Evolutionary conservation across 2,113 vertebrate genomes (phyloP).

Genomic region (Catharus fuscescens): DNA sequence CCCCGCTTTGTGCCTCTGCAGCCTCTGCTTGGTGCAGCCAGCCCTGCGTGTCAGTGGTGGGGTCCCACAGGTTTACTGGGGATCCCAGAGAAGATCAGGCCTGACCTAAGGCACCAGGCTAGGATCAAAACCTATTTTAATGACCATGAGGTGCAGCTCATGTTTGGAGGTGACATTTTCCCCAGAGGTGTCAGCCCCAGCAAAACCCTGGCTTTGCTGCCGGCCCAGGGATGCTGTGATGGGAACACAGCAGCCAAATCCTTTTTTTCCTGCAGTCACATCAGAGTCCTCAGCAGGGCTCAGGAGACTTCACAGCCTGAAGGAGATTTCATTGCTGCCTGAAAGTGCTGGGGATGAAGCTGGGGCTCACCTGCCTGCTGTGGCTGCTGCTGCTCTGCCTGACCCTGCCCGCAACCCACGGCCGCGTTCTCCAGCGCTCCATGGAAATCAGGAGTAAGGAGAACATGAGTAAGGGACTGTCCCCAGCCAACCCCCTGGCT

Average conservation of each 20-base stretch:
- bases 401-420: not conserved
- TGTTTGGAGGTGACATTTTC: not conserved
- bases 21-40: not conserved
- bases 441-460: constrained; percentile 77
- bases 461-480: constrained; percentile 42
- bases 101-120: not conserved
- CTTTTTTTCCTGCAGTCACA: not conserved
- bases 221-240: rapidly evolving
- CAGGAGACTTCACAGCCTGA: not conserved
- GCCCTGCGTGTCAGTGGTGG: not conserved
- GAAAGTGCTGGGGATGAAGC: constrained; percentile 44
- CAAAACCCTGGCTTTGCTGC: not conserved
- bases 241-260: not conserved
- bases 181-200: not conserved
- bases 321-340: rapidly evolving
- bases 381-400: constrained; percentile 75
- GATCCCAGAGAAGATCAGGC: not conserved
- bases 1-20: not conserved
- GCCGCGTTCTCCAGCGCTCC: constrained; percentile 38
- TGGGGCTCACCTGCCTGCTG: constrained; percentile 41
- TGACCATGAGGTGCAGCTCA: not conserved
- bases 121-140: not conserved
- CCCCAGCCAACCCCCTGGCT: too few relatives aligned
- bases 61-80: rapidly evolving
- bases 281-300: not conserved